Conservation (phyloP, 2,113 vertebrate species). For the Pelobates fuscus region DNA sequence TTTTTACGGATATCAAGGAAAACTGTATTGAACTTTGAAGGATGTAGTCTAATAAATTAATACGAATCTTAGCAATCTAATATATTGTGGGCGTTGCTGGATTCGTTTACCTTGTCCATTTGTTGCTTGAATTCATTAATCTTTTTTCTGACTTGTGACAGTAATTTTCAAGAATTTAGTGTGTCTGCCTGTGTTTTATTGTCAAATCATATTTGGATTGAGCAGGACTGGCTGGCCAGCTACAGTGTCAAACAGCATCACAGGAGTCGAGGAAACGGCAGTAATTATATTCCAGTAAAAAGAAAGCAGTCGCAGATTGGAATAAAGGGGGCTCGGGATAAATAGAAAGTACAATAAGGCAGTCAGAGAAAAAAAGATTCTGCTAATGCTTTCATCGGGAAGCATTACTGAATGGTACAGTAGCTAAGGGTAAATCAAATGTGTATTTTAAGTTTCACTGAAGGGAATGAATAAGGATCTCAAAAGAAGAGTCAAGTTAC, state of each 20-base stretch:
- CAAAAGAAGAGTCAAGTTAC: neutral
- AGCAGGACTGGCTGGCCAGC: neutral
- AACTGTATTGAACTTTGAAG: too few relatives aligned
- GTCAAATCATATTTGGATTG: neutral
- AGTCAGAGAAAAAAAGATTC: conserved; percentile 16
- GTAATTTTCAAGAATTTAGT: neutral
- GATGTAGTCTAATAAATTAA: too few relatives aligned
- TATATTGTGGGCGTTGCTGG: too few relatives aligned
- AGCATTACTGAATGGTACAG: conserved; percentile 9
- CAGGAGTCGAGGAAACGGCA: conserved; percentile 12
- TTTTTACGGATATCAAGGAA: too few relatives aligned
- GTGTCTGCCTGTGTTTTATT: neutral
- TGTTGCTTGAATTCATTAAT: too few relatives aligned
- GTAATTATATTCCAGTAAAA: conserved; percentile 24
- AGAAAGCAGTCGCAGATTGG: conserved; percentile 4
- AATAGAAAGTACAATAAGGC: conserved; percentile 24
- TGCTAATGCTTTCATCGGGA: conserved; percentile 8
- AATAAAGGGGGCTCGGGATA: conserved; percentile 18
- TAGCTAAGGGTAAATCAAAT: neutral
- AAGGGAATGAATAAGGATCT: neutral
- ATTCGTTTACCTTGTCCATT: too few relatives aligned
- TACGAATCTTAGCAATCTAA: too few relatives aligned
- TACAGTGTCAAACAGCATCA: conserved; percentile 6
- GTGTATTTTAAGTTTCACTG: neutral
- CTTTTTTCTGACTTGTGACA: neutral